A percentile compares a stretch with the other conserved stretches of the same genome.
These are phyloP conservation scores for Prochilodus magdalenae DNA, from an alignment of 2,113 vertebrate species.

Conservation along the genomic window DNA sequence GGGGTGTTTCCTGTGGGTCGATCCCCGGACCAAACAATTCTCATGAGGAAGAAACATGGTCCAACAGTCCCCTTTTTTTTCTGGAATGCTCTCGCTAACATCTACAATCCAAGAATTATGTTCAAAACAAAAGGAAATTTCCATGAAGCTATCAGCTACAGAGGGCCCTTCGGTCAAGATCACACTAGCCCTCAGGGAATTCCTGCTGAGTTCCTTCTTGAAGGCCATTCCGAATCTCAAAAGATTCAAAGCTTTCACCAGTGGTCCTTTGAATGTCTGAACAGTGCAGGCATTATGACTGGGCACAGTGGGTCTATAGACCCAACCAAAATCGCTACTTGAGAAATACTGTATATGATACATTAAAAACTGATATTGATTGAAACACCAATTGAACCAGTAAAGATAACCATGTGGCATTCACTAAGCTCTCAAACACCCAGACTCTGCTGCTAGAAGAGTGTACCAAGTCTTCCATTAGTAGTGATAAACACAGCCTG, in stretches of 20 bases:
- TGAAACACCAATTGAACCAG: too few species aligned
- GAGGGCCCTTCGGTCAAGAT: background rate
- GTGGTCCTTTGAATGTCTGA: background rate
- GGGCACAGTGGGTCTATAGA: too few species aligned
- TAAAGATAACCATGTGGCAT: too few species aligned
- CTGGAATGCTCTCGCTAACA: constrained; percentile 26
- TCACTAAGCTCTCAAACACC: too few species aligned
- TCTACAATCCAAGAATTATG: background rate
- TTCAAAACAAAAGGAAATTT: background rate
- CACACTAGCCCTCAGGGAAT: background rate
- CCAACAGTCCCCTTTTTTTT: constrained; percentile 26
- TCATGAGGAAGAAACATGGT: constrained; percentile 47
- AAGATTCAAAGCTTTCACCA: background rate
- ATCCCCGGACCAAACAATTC: constrained; percentile 42
- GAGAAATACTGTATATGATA: too few species aligned
- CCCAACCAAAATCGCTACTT: too few species aligned
- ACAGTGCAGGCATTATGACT: too few species aligned
- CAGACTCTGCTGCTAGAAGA: too few species aligned
- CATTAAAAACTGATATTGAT: too few species aligned
- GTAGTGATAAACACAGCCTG: too few species aligned
- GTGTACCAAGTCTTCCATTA: too few species aligned
- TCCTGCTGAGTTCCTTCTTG: background rate
- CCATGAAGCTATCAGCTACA: background rate
- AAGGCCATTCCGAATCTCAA: background rate
- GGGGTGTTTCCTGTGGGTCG: constrained; percentile 51